Percentiles rank a stretch among this genome's conserved stretches.
These are phyloP conservation scores for Drosophila putrida DNA, from an alignment of 2,888 invertebrate genomes.

Conservation along the genomic window DNA sequence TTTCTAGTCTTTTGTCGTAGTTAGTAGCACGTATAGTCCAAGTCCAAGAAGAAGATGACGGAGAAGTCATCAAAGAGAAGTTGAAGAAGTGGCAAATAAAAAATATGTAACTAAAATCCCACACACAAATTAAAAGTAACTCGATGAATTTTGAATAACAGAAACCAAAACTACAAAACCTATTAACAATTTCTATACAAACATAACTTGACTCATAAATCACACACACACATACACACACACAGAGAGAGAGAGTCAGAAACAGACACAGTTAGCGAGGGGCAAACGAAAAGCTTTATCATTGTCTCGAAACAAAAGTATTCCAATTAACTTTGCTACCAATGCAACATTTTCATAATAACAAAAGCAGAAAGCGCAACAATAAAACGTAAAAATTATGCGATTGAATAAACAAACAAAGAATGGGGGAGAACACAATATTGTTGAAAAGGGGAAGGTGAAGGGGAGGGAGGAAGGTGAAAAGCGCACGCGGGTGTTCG, in stretches of 20 bases:
- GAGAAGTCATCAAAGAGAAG: background rate
- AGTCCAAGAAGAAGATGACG: conserved; percentile 26
- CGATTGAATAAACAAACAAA: conserved; percentile 42
- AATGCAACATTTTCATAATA: conserved; percentile 40
- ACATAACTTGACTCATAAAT: conserved; percentile 26
- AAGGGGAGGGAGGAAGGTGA: background rate
- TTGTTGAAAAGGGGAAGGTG: too few relatives aligned
- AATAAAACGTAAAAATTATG: conserved; percentile 59
- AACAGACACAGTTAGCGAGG: conserved; percentile 19
- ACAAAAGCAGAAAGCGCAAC: conserved; percentile 46
- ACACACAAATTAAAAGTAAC: conserved; percentile 48
- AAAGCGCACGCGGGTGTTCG: background rate
- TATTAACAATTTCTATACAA: conserved; percentile 50
- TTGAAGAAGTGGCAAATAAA: conserved; percentile 17
- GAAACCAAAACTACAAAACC: conserved; percentile 14
- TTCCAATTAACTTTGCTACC: conserved; percentile 56
- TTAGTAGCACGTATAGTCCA: conserved; percentile 66
- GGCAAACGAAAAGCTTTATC: conserved; percentile 73
- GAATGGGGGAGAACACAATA: background rate
- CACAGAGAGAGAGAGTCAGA: background rate
- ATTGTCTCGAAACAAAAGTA: conserved; percentile 62
- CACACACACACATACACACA: background rate
- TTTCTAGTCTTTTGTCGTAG: conserved; percentile 77
- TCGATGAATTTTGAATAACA: conserved; percentile 60
- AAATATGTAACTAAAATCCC: conserved; percentile 54